A percentile compares a stretch with the other conserved stretches of the same genome.
Evolutionary conservation across 2,113 vertebrate genomes (phyloP).

Genomic region (Colistium nudipinnis): DNA sequence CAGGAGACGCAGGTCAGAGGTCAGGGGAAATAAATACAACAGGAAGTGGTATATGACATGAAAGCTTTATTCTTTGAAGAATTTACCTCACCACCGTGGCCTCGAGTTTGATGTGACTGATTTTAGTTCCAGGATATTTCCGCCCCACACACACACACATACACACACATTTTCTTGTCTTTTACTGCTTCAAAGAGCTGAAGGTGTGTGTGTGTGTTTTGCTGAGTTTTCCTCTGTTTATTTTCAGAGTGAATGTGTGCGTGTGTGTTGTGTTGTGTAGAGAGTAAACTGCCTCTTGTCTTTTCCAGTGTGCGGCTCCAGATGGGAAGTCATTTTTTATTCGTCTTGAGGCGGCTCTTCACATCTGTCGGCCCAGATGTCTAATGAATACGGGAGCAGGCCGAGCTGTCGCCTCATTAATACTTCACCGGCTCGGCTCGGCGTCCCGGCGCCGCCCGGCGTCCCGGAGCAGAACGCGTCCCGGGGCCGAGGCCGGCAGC

Average conservation of each 20-base stretch:
- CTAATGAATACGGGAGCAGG: constrained; percentile 84
- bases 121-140: no score
- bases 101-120: no score
- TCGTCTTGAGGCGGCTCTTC: constrained; percentile 84
- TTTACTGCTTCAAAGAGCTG: constrained; percentile 24
- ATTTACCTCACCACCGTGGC: no score
- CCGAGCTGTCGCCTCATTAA: constrained; percentile 85
- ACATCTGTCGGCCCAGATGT: constrained; percentile 87
- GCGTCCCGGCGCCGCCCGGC: constrained; percentile 58
- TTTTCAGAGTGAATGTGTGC: neutral
- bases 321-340: constrained; percentile 86
- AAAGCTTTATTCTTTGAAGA: no score
- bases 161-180: constrained; percentile 19
- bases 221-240: constrained; percentile 7
- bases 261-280: constrained; percentile 11
- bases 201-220: neutral
- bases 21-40: no score
- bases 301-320: constrained; percentile 83
- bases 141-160: neutral
- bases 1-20: no score
- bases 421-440: constrained; percentile 78
- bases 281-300: constrained; percentile 76
- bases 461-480: constrained; percentile 73
- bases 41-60: no score
- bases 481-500: constrained; percentile 72